These are phyloP conservation scores for Atrichornis clamosus DNA, from an alignment of 2,113 vertebrate genomes.

Conservation along the genomic window DNA sequence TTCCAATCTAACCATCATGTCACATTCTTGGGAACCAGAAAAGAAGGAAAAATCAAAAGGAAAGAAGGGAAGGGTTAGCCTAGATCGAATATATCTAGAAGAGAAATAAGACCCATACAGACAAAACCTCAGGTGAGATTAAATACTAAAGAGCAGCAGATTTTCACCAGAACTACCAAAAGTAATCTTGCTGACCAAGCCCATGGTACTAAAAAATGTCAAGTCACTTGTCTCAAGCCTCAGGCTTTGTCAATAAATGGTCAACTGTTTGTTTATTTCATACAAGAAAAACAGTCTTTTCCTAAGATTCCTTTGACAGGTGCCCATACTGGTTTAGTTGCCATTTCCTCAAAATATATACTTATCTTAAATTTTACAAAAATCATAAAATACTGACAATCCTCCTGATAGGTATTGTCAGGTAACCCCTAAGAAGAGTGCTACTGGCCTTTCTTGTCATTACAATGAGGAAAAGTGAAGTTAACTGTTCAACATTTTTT, in stretches of 20 bases:
- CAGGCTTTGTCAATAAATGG: background rate
- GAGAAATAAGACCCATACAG: background rate
- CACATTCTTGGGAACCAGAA: background rate
- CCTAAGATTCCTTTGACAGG: background rate
- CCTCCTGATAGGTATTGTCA: background rate
- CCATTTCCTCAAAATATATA: background rate
- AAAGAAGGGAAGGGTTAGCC: background rate
- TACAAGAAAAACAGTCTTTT: background rate
- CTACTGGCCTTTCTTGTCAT: background rate
- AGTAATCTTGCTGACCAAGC: background rate
- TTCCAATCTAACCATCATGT: background rate
- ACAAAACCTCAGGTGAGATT: background rate
- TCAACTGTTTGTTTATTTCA: background rate
- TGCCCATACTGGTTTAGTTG: background rate
- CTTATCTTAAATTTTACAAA: background rate
- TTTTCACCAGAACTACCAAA: background rate
- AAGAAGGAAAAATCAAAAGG: background rate
- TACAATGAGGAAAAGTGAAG: background rate
- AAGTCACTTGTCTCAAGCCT: background rate
- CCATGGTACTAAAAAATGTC: background rate
- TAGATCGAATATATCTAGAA: background rate
- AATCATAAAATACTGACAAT: background rate
- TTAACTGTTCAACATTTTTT: background rate
- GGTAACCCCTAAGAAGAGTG: background rate
- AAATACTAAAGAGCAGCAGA: background rate